A percentile compares a stretch with the other conserved stretches of the same genome.
Evolutionary conservation across 2,888 invertebrate genomes (phyloP).

Genomic region (Onthophagus sagittarius): DNA sequence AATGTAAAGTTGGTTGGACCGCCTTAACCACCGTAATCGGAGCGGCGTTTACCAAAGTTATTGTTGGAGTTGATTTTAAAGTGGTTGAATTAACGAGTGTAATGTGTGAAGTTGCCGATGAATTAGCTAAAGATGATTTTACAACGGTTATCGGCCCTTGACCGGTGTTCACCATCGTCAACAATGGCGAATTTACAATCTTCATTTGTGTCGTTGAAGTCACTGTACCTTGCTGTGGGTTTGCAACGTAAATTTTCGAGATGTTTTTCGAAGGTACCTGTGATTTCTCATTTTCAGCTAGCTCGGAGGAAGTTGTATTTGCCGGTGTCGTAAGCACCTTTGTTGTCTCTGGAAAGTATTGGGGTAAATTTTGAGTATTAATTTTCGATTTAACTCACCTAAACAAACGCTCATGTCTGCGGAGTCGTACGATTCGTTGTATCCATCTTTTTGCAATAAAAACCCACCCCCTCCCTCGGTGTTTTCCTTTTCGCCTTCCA

Average conservation of each 20-base stretch:
- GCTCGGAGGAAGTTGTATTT: constrained; percentile 17
- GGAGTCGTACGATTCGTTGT: constrained; percentile 32
- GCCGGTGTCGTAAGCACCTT: constrained; percentile 39
- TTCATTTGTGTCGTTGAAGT: constrained; percentile 22
- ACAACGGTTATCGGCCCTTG: constrained; percentile 44
- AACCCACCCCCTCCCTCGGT: constrained; percentile 41
- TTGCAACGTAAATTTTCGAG: constrained; percentile 27
- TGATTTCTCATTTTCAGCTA: constrained; percentile 19
- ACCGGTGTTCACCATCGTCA: constrained; percentile 45
- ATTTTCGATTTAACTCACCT: constrained; percentile 31
- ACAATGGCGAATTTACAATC: constrained; percentile 39
- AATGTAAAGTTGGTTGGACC: constrained; percentile 23
- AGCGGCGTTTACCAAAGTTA: constrained; percentile 45
- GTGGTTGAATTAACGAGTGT: constrained; percentile 43
- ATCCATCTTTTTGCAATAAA: constrained; percentile 29
- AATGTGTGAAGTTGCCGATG: constrained; percentile 41
- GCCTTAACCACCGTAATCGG: constrained; percentile 45
- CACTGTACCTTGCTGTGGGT: constrained; percentile 21
- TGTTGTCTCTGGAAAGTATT: constrained; percentile 31
- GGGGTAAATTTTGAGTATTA: not conserved
- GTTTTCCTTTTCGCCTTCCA: constrained; percentile 37
- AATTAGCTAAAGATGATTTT: constrained; percentile 44
- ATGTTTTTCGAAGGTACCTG: constrained; percentile 23
- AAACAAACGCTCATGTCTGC: constrained; percentile 46
- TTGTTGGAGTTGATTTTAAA: constrained; percentile 36